Evolutionary conservation across 2,113 vertebrate genomes (phyloP).

Genomic region (Clarias batrachus): DNA sequence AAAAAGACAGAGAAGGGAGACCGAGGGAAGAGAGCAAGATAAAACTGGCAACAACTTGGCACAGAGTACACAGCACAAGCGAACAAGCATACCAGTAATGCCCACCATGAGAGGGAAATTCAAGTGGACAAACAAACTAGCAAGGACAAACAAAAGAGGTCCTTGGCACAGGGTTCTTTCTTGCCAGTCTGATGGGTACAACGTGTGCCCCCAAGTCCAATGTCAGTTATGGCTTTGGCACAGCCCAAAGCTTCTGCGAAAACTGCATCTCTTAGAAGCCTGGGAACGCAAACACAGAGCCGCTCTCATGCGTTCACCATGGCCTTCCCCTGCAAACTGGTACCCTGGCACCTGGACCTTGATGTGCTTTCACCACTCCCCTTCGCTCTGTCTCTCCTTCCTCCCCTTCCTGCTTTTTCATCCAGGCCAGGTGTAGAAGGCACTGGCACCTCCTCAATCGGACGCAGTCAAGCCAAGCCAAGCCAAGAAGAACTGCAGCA

Average conservation of each 20-base stretch:
- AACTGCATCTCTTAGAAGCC: constrained; percentile 61
- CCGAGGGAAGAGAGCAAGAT: neutral
- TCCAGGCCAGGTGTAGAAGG: constrained; percentile 67
- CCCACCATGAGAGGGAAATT: constrained; percentile 24
- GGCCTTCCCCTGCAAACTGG: constrained; percentile 64
- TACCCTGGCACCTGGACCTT: constrained; percentile 65
- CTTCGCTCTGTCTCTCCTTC: neutral
- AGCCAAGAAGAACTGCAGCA: constrained; percentile 25
- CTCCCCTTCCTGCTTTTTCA: constrained; percentile 35
- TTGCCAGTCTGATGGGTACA: constrained; percentile 2
- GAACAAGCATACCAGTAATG: constrained; percentile 37
- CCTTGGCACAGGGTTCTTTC: constrained; percentile 3
- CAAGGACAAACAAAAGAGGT: constrained; percentile 28
- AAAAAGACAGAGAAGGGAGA: neutral
- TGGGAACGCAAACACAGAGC: constrained; percentile 75
- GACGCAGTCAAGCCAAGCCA: constrained; percentile 10
- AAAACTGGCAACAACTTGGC: constrained; percentile 36
- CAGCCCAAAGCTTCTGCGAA: neutral
- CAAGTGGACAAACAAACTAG: constrained; percentile 45
- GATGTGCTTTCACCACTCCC: constrained; percentile 56
- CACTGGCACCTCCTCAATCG: constrained; percentile 61
- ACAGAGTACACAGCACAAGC: constrained; percentile 15
- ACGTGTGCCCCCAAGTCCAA: constrained; percentile 4
- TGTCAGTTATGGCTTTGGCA: constrained; percentile 41
- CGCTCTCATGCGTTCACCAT: constrained; percentile 70